These are phyloP conservation scores for Epizoanthus scotinus DNA, from an alignment of 92 coral and sea anemone genomes.

Conservation along the genomic window DNA sequence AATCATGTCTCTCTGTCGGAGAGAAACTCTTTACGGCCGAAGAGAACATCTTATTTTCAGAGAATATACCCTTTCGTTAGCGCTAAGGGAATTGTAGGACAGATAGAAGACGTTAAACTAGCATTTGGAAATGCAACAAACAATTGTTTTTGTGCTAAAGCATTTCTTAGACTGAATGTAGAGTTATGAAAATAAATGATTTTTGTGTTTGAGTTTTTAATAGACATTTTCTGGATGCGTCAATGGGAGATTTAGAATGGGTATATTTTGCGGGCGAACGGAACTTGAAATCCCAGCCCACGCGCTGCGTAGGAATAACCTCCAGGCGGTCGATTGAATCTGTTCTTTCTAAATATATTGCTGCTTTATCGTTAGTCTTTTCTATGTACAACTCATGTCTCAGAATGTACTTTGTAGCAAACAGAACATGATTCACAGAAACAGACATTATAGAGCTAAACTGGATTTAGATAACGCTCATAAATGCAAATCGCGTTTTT, in stretches of 20 bases:
- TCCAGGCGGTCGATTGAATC: background rate
- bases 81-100: no score
- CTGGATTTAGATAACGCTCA: no score
- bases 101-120: no score
- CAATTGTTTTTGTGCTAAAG: background rate
- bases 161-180: background rate
- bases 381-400: no score
- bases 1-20: no score
- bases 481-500: no score
- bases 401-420: no score
- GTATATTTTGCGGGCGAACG: background rate
- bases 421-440: no score
- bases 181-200: background rate
- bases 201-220: background rate
- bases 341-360: constrained; percentile 8
- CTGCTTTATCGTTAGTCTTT: background rate
- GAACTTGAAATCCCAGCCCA: constrained; percentile 1
- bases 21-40: no score
- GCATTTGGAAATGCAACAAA: background rate
- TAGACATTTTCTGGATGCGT: background rate
- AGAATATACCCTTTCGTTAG: no score
- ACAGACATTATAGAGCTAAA: no score
- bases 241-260: background rate
- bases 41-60: no score
- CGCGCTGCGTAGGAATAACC: constrained; percentile 11